Base-by-base conservation (phyloP, 2,888 invertebrate species). In the Cantharis lateralis region DNA sequence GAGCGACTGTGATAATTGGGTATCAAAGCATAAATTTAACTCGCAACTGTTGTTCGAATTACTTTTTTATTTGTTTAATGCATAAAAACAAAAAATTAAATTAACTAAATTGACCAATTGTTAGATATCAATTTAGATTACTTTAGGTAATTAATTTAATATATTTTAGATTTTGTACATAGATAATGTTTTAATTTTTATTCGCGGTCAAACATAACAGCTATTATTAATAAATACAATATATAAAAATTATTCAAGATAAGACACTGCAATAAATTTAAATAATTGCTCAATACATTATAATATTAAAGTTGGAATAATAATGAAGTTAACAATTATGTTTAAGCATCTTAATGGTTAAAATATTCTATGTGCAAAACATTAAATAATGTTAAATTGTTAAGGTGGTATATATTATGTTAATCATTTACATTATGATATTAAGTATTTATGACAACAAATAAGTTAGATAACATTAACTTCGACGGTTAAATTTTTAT, bases 21-120 rank as follows among this genome's bases (percentile, higher is more conserved):
- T 79, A 78, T 77, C 80, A 80, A 80, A 80, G 78, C 81, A 76
- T 81, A 80, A 81, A 81, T 81, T 77, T 75, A 75, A 26, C 24
- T 66, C 32, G 68, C 78, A 78, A 78, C 78, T 78, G 78, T 74
- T 76, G 72, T 66, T 26, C 32, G 68, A 75, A 48, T 71, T 69
- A 26, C 70, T 28, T 70, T 74, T 78, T 70, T 78, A 68, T 66
- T 76, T 73, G 75, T 76, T 75, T 80, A 77, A 72, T 70, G 71
- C 78, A 78, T 68, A 75, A 72, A 75, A 63, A 62, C 71, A 24
- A 72, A 70, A 76, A 75, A 73, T 71, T 63, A 74, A 76, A 76
- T 74, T 78, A 80, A 79, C 71, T 70, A 78, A 78, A 78, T 75
- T 76, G 73, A 79, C 71, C 74, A 77, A 79, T 78, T 79, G 76